Conservation (phyloP, 2,888 invertebrate species). For the Limnephilus lunatus region DNA sequence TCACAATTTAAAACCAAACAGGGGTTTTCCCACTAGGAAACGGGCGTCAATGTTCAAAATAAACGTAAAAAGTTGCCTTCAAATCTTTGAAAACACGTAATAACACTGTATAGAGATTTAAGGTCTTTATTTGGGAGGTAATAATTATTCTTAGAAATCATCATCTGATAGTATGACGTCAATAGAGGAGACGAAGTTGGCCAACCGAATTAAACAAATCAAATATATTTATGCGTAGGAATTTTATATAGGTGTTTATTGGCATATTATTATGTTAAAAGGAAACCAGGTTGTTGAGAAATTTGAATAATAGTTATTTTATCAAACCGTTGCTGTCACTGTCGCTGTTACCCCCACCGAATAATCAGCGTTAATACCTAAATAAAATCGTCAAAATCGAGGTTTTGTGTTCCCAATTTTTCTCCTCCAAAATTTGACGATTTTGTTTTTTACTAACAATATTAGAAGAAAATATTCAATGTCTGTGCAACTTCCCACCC, state of each 20-base stretch:
- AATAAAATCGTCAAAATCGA: no score
- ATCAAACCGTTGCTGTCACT: no score
- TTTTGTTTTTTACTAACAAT: no score
- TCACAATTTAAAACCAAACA: neutral
- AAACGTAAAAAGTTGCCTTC: neutral
- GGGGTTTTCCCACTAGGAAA: neutral
- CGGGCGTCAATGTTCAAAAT: neutral
- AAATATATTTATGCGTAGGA: neutral
- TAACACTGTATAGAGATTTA: neutral
- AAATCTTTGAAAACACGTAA: neutral
- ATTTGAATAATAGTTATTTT: no score
- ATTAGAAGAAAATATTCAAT: no score
- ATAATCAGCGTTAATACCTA: no score
- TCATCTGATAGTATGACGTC: neutral
- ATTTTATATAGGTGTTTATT: neutral
- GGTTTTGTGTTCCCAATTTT: no score
- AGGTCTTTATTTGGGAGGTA: neutral
- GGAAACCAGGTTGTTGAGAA: no score
- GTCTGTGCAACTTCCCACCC: no score
- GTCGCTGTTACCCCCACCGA: no score
- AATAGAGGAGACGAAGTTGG: neutral
- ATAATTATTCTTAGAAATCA: neutral
- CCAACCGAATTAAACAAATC: neutral
- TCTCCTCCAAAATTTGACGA: no score
- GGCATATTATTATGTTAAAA: neutral